These are phyloP conservation scores for Andrena chrysosceles DNA, from an alignment of 2,888 invertebrate genomes.

Conservation along the genomic window DNA sequence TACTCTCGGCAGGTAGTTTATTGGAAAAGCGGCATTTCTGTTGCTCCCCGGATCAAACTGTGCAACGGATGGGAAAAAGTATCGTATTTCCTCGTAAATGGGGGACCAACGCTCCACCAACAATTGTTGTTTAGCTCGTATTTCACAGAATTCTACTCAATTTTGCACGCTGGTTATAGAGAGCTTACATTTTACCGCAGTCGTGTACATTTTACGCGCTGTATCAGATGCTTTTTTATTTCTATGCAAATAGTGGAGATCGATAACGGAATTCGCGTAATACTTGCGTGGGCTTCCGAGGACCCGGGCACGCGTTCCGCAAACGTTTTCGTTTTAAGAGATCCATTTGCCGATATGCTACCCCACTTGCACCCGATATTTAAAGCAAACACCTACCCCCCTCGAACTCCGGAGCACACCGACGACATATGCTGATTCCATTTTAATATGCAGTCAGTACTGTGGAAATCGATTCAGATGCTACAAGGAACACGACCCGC, in stretches of 20 bases:
- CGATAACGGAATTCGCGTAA: conserved; percentile 6
- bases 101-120: too few species aligned
- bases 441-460: too few species aligned
- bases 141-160: background rate
- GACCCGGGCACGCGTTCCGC: background rate
- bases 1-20: background rate
- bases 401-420: background rate
- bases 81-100: background rate
- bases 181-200: background rate
- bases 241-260: conserved; percentile 16
- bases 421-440: background rate
- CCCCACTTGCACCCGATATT: background rate
- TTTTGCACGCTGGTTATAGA: background rate
- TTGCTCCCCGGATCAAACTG: background rate
- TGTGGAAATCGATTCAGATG: too few species aligned
- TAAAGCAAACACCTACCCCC: background rate
- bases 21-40: background rate
- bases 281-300: background rate
- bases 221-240: background rate
- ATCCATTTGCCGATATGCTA: conserved; percentile 23
- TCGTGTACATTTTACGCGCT: background rate
- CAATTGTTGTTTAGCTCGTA: background rate
- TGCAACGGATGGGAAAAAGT: background rate
- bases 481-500: too few species aligned
- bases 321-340: conserved; percentile 31